Evolutionary conservation across 64 coral and sea anemone species (phyloP), one percentile per base, ranked within the genome.

Genomic region (Dendrophyllia cribrosa): DNA sequence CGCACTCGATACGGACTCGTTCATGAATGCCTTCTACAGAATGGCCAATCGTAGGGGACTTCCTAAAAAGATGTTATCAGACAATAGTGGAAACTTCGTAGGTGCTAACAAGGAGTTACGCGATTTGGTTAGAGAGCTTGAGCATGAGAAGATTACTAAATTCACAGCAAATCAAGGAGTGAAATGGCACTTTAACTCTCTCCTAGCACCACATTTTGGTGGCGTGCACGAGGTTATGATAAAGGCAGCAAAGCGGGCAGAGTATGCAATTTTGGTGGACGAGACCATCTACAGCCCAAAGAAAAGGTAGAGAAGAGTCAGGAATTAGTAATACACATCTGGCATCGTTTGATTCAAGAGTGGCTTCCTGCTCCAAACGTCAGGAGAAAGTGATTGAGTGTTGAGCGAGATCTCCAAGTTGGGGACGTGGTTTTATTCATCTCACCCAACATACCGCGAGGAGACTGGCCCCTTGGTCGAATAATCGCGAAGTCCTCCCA

Each of bases 291-390:
- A 76, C 66, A 92, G 52, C 83, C n/a, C 68, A 22, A 85, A 55
- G 15, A 92, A 87, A 34, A 76, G 82, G 65, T 92, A 81, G 91
- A 58, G 91, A 67, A 66, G 83, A 19, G 82, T 92, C 91, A 92
- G 52, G 91, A 85, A 75, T 77, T 92, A n/a, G 83, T 92, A 14
- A 5, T 58, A 55, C 70, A 92, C 5, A 76, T 92, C 76, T 92
- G 91, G 91, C 68, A 49, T 64, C 91, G 82, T 73, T 92, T 72
- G 91, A 52, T 86, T 58, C 58, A 43, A n/a, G 91, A 92, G 45
- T 92, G 83, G 74, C 81, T 92, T 44, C 91, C 91, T 16, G 44
- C 72, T 49, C 80, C 86, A 15, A 92, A 78, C 81, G 60, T 70
- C 46, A 86, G 91, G 66, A 48, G 70, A 17, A 86, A 87, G 58